These are phyloP conservation scores for Sorex maritimensis DNA, from an alignment of 2,797 vertebrate genomes.

Conservation along the genomic window DNA sequence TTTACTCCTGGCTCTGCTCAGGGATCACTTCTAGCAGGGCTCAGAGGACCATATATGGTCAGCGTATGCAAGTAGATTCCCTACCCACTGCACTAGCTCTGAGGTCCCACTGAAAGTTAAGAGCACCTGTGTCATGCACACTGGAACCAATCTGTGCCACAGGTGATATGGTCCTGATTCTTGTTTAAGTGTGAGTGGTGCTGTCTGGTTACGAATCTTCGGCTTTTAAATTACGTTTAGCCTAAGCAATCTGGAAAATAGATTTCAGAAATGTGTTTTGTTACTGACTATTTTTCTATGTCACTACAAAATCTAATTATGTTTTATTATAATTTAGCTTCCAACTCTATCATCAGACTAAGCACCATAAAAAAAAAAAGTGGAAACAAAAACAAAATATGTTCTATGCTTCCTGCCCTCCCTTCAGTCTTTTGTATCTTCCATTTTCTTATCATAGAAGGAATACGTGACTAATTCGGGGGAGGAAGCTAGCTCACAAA, in stretches of 20 bases:
- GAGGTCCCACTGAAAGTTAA: conserved; percentile 4
- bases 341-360: not conserved
- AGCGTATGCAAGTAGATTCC: too few species aligned
- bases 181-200: conserved; percentile 42
- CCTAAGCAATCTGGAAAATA: conserved; percentile 59
- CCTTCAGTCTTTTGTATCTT: not conserved
- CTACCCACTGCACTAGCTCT: too few species aligned
- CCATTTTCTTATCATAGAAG: conserved; percentile 35
- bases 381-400: conserved; percentile 53
- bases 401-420: conserved; percentile 1
- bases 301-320: conserved; percentile 16
- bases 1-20: too few species aligned
- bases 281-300: not conserved
- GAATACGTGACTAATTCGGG: not conserved
- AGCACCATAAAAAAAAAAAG: not conserved
- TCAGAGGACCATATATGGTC: too few species aligned
- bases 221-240: conserved; percentile 66
- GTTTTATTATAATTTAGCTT: conserved; percentile 35
- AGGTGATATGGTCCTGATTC: conserved; percentile 43
- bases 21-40: too few species aligned
- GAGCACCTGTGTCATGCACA: not conserved
- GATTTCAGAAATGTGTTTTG: conserved; percentile 49
- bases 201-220: conserved; percentile 50
- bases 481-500: not conserved
- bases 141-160: conserved; percentile 52